Evolutionary conservation across 2,888 invertebrate genomes (phyloP).

Genomic region (Ochropleura leucogaster): DNA sequence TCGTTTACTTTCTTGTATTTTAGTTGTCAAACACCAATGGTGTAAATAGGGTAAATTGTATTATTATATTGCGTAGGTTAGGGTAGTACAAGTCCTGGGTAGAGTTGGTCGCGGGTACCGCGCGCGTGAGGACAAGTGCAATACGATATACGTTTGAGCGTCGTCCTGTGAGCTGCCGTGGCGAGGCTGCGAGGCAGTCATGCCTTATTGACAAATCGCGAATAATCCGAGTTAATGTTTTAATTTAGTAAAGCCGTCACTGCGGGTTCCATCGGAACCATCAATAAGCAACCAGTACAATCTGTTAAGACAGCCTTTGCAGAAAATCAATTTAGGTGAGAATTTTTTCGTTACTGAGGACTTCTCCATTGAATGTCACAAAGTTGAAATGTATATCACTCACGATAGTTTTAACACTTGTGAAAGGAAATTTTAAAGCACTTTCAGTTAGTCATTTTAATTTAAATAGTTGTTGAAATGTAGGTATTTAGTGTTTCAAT

Average conservation of each 20-base stretch:
- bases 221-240: constrained; percentile 36
- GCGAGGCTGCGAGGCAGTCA: not conserved
- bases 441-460: not conserved
- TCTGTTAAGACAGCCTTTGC: constrained; percentile 2
- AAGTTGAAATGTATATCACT: not conserved
- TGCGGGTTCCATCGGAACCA: constrained; percentile 38
- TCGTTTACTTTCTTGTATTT: constrained; percentile 30
- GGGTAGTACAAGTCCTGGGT: not conserved
- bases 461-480: not conserved
- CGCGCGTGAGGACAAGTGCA: not conserved
- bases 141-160: not conserved
- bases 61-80: constrained; percentile 8
- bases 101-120: not conserved
- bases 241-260: constrained; percentile 19
- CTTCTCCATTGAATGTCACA: not conserved
- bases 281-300: constrained; percentile 1
- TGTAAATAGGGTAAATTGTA: constrained; percentile 21
- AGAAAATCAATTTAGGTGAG: not conserved
- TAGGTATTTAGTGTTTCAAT: not conserved
- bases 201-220: not conserved
- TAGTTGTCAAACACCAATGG: constrained; percentile 16
- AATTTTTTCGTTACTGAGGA: not conserved
- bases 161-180: not conserved
- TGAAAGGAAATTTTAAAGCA: not conserved
- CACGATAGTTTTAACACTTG: not conserved